Evolutionary conservation across 2,113 vertebrate genomes (phyloP), one percentile per base, ranked within the genome.

Genomic region (Pandion haliaetus): DNA sequence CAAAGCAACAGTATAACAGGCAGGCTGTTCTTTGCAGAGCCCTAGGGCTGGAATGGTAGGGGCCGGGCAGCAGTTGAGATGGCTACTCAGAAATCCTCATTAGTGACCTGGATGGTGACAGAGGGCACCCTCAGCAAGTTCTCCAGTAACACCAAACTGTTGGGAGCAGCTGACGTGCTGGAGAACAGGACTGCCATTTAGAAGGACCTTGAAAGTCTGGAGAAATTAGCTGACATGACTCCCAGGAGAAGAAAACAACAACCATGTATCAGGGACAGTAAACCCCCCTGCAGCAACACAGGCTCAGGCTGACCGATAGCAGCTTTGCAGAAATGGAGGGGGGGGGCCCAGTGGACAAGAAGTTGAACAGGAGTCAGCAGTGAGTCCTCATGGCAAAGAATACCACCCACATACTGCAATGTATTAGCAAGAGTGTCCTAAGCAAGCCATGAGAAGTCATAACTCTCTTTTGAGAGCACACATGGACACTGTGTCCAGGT

Each of bases 221-320:
- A 82, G 42, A 70, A 61, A 52, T 18, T 12, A 50, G 14, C 24
- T 63, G 28, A 44, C 1, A 6, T 12, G 32, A 45, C 8, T 6
- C 55, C 12, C 42, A 70, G 42, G 57, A 65, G 32, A 40, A 58
- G 34, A 21, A 70, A 63, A 50, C 11, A 21, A 8, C 19, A 34
- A 34, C 18, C 14, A 16, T 2, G 12, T 15, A 29, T 49, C 49
- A 82, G 55, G 49, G 71, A 25, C 5, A 14, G 23, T 20, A 47
- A 81, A 17, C 1, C 2, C 8, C 29, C 25, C 18, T 19, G n/a
- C n/a, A 71, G 42, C 21, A 49, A 28, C 0, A 1, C 26, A 36
- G 21, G 17, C 21, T 76, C 31, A 47, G 25, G 25, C 40, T 49
- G 83, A 34, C 17, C 29, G 50, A 32, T 2, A 36, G 12, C 34